Base-by-base conservation (phyloP, 1,140 invertebrate species). In the Drosophila equinoxialis region DNA sequence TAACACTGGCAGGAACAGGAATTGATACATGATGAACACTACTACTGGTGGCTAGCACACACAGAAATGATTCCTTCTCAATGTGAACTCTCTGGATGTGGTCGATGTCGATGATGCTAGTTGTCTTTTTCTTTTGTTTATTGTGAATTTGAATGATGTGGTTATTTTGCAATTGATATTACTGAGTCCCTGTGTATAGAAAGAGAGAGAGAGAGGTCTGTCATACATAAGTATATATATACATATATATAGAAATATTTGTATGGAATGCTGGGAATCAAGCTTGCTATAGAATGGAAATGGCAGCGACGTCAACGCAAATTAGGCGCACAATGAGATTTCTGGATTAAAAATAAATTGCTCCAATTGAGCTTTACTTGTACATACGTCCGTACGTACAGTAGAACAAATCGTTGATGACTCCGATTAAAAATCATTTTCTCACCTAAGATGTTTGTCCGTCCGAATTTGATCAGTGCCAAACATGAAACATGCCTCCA, bases 391-490 rank as follows among this genome's bases (percentile, higher is more conserved):
- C 17, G 63, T 14, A 79, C 70, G 83, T 79, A 85, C 79, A 68
- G 57, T 62, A 13, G 35, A 58, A 51, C 13, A 26, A 48, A 57
- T 14, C 17, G 39, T 41, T 57, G 20, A 61, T 23, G 45, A 23
- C 17, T 51, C 1, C n/a, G 17, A 48, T 48, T 48, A 13, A 11
- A 39, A 1, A 26, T 2, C 30, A 30, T 30, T 30, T 48, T 51
- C 84, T 84, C 57, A 89, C 84, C 85, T 81, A 81, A 79, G 69
- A 81, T 77, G 69, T 81, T 85, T 84, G 84, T 89, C 84, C 84
- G 84, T 86, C 83, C 82, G 74, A 74, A 71, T 74, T 85, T 79
- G 65, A 81, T 71, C 64, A 87, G 79, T 89, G 84, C 84, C 84
- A 89, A 89, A 71, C 30, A 30, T 90, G 60, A 84, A 89, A 81